Base-by-base conservation (phyloP, 2,888 invertebrate species). In the Ochropleura plecta region DNA sequence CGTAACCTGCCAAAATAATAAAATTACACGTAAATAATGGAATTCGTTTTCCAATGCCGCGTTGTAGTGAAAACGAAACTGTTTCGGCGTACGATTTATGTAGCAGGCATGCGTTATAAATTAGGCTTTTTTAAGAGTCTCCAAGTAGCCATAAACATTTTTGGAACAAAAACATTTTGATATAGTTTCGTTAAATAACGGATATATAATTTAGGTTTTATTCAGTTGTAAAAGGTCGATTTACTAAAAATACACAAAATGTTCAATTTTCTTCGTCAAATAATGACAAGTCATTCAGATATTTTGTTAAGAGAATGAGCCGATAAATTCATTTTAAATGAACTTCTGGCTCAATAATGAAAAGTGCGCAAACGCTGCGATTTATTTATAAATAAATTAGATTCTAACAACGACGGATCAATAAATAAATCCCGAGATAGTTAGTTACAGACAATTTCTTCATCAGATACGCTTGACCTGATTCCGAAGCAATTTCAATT, bases 1-100 rank as follows among this genome's bases (percentile, higher is more conserved):
- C 69, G 73, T 44, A 60, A 62, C 69, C 73, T 82, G 85, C 80
- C 86, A 86, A 87, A 76, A 85, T 85, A 88, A 88, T 87, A 76
- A 84, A 88, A 84, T 84, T 71, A 75, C 70, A 87, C 84, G 81
- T 83, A 82, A 80, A 83, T 82, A 73, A 70, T 67, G 76, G 76
- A 79, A 82, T 84, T 79, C 84, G 76, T 82, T 86, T 85, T 85
- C 78, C 42, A 84, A 73, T 30, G 55, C 20, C 40, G 42, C 40
- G 70, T 73, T 14, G 46, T 78, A 75, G 63, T 75, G 73, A 83
- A 83, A 83, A 70, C 44, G 69, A 83, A 83, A 78, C 62, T 70
- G 59, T 62, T 63, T 66, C 10, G 20, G 12, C n/a, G 40, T 60
- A 40, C 46, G 30, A 60, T 48, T 65, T 72, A 70, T 69, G 79